These are phyloP conservation scores for Rhopalosiphum nymphaeae DNA, from an alignment of 2,888 invertebrate genomes.

Conservation along the genomic window DNA sequence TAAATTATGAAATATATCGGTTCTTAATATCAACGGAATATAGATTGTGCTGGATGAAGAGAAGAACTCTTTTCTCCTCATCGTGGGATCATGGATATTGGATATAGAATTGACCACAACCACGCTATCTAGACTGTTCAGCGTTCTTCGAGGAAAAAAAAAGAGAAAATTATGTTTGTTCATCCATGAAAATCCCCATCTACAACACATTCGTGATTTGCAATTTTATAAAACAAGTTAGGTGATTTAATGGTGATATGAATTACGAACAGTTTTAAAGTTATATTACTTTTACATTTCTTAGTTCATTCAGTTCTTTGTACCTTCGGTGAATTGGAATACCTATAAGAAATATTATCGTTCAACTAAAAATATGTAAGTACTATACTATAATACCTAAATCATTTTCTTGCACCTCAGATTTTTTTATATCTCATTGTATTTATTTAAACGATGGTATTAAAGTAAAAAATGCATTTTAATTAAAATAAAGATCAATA, in stretches of 20 bases:
- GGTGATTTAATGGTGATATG: not conserved
- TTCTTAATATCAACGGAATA: too few species aligned
- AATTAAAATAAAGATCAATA: slow-evolving; percentile 8
- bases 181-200: slow-evolving; percentile 3
- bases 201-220: slow-evolving; percentile 43
- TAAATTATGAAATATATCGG: too few species aligned
- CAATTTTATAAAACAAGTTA: slow-evolving; percentile 18
- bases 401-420: not conserved
- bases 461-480: not conserved
- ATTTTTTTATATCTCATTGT: not conserved
- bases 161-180: not conserved
- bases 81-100: too few species aligned
- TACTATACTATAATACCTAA: not conserved
- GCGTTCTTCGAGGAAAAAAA: not conserved
- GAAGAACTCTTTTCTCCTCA: too few species aligned
- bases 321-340: not conserved
- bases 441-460: not conserved
- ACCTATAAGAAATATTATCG: not conserved
- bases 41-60: too few species aligned
- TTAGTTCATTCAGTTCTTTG: not conserved
- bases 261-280: not conserved
- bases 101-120: not conserved
- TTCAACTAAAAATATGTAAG: not conserved
- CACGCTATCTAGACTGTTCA: not conserved
- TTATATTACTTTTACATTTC: not conserved